Base-by-base conservation (phyloP, 2,888 invertebrate genomes). In the Clunio marinus region DNA sequence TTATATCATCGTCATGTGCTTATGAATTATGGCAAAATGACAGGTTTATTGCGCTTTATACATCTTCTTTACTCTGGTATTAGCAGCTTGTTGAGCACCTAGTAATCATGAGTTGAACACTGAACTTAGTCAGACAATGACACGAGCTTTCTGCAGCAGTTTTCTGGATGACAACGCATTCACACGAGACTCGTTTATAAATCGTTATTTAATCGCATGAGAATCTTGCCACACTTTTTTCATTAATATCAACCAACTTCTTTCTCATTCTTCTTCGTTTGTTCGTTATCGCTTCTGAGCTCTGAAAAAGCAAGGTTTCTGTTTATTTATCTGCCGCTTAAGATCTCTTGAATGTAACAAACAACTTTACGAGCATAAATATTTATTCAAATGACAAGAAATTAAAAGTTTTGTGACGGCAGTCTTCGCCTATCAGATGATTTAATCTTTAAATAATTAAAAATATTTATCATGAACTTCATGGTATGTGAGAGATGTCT, bases 401-500 rank as follows among this genome's bases (percentile, higher is more conserved):
- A 63, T 63, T 46, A 63, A 63, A 63, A 63, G 17, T 32, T 59
- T 24, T 60, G 15, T 41, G 20, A n/a, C 20, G 22, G 41, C 27
- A 37, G 37, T 17, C 10, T 45, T 46, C 25, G 17, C 13, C 20
- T 63, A 63, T 63, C 63, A 20, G 3, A 10, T 24, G 46, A 63
- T 63, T 46, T 63, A 46, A 63, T 63, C 63, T 63, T 46, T 28
- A 45, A 63, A 46, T 63, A 63, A 63, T 63, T 63, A 63, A 27
- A 57, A 57, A 27, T 51, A 51, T 51, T 51, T 51, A 51, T 51
- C 51, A 51, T 2, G 51, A 5, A 17, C 10, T 32, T 10, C 10
- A 32, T 32, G 32, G 32, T 4, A 32, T n/a, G n/a, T n/a, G n/a
- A n/a, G n/a, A n/a, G n/a, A n/a, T n/a, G n/a, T n/a, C n/a, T n/a